A percentile compares a stretch with the other conserved stretches of the same genome.
Conservation (phyloP, 2,113 vertebrate species). For the Acanthochromis polyacanthus region DNA sequence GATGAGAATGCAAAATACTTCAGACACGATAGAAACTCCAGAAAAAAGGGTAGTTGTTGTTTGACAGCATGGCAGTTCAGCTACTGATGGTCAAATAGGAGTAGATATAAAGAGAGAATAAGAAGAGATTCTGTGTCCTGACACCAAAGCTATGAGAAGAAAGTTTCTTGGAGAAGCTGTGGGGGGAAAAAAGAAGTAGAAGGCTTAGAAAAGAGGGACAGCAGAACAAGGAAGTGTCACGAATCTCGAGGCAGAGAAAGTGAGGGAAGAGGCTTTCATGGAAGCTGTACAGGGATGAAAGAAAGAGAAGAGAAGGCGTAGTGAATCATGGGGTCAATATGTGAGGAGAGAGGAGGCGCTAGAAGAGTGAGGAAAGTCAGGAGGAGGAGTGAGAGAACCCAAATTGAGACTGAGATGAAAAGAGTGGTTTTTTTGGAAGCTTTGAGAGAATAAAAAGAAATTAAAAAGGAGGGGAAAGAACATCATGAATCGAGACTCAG, state of each 20-base stretch:
- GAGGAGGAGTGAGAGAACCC: not conserved
- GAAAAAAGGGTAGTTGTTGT: not conserved
- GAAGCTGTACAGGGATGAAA: conserved; percentile 21
- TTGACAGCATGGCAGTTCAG: conserved; percentile 11
- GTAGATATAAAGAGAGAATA: not conserved
- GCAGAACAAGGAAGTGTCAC: conserved; percentile 18
- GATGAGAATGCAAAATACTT: not conserved
- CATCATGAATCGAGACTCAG: conserved; percentile 6
- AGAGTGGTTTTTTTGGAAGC: not conserved
- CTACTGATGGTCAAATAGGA: not conserved
- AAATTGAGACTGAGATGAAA: conserved; percentile 14
- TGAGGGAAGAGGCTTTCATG: conserved; percentile 22
- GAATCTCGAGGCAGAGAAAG: not conserved
- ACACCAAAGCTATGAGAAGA: not conserved
- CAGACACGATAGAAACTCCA: not conserved
- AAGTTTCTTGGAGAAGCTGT: not conserved
- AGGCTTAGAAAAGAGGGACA: conserved; percentile 10
- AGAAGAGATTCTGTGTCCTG: not conserved
- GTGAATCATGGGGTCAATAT: conserved; percentile 27
- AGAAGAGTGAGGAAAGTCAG: not conserved
- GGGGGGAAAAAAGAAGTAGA: not conserved
- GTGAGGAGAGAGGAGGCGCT: conserved; percentile 15
- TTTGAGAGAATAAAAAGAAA: conserved; percentile 17
- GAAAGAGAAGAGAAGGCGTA: conserved; percentile 2
- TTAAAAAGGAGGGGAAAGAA: not conserved